Base-by-base conservation (phyloP, 2,113 vertebrate genomes). In the Bothrops jararaca region DNA sequence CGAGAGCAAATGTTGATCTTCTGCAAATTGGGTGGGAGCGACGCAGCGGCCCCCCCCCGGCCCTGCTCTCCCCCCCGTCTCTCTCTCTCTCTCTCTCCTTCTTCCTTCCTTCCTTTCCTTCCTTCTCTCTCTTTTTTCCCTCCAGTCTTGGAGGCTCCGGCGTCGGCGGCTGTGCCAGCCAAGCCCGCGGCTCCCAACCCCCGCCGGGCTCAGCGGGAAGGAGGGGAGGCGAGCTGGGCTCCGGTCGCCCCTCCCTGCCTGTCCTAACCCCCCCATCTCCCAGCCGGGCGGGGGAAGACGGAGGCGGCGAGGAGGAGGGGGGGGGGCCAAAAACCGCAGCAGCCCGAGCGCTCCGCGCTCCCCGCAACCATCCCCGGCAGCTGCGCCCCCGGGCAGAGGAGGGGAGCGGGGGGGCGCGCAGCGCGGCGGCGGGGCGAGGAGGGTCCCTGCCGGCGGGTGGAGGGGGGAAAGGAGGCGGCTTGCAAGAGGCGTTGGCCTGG, bases 1-100 rank as follows among this genome's bases (percentile, higher is more conserved):
- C 1, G 53, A 54, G 26, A 45, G 64, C 50, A 89, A 64, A 92
- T 42, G 86, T 80, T 29, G 91, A n/a, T 54, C 60, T 64, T 42
- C 91, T 88, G 91, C 91, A 74, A 88, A 74, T 92, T 29, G 91
- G 91, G 91, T 74, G 86, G 86, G 86, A 89, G 91, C 24, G 92
- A 85, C 88, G 92, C 88, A 57, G 88, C 64, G 26, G 34, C 60
- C 86, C 50, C 88, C 39, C 5, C 26, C 13, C 52, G 3, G 1
- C 23, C n/a, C 11, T 10, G 5, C 10, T 18, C 1, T 29, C 42
- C 42, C 42, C 42, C 39, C 39, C 48, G n/a, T 15, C 11, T 1
- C 53, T n/a, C 8, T 26, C 11, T 57, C 42, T 54, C 39, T 20
- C 11, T 26, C 8, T 7, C 24, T 12, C 29, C 7, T 2, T 5